These are phyloP conservation scores for Patella ulyssiponensis DNA, from an alignment of 2,888 invertebrate genomes.

Conservation along the genomic window DNA sequence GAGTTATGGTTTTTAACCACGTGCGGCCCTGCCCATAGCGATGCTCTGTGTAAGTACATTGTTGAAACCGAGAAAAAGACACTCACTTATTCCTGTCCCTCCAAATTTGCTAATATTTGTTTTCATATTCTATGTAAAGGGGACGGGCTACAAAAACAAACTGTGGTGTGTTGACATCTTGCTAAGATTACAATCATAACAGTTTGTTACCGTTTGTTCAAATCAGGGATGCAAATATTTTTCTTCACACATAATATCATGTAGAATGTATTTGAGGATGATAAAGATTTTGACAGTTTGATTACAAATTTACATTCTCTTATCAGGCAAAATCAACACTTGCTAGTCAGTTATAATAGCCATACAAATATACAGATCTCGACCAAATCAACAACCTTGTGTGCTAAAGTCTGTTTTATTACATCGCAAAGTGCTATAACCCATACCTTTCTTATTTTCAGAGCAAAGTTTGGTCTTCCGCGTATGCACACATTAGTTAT, in stretches of 20 bases:
- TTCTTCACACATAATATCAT: slow-evolving; percentile 26
- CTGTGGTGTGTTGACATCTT: slow-evolving; percentile 13
- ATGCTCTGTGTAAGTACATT: background rate
- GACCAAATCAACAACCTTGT: background rate
- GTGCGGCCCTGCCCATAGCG: background rate
- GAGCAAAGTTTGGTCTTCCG: background rate
- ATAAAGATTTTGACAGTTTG: slow-evolving; percentile 3
- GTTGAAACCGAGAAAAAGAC: slow-evolving; percentile 2
- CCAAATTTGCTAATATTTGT: slow-evolving; percentile 24
- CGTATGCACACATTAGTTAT: background rate
- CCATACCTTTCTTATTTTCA: background rate
- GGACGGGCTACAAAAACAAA: slow-evolving; percentile 22
- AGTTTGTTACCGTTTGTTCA: slow-evolving; percentile 10
- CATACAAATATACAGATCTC: slow-evolving; percentile 22
- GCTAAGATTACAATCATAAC: slow-evolving; percentile 13
- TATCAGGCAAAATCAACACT: slow-evolving; percentile 25
- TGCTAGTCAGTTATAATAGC: slow-evolving; percentile 25
- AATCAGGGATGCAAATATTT: slow-evolving; percentile 26
- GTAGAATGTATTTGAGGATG: background rate
- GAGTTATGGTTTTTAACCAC: slow-evolving; percentile 13
- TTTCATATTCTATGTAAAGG: slow-evolving; percentile 23
- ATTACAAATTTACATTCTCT: slow-evolving; percentile 14
- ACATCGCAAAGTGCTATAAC: slow-evolving; percentile 7
- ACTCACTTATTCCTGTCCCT: slow-evolving; percentile 18
- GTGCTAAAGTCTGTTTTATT: background rate